Evolutionary conservation across 2,797 vertebrate genomes (phyloP).

Genomic region (Psittacula echo): DNA sequence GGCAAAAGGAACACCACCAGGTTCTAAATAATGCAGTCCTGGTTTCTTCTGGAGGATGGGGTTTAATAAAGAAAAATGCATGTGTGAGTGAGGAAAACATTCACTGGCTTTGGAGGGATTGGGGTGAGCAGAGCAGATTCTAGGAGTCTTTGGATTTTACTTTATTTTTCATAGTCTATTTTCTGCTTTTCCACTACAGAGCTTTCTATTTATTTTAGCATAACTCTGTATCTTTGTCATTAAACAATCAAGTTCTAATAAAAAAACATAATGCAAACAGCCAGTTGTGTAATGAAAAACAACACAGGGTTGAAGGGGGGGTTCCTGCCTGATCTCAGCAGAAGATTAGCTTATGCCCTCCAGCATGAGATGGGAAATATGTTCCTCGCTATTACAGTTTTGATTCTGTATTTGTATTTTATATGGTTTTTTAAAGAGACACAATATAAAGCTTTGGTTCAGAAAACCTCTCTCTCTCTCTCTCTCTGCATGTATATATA

Average conservation of each 20-base stretch:
- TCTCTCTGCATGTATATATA: background rate
- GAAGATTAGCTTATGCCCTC: slow-evolving; percentile 58
- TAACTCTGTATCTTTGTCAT: slow-evolving; percentile 56
- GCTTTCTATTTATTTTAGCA: slow-evolving; percentile 55
- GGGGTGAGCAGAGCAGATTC: background rate
- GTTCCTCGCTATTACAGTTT: slow-evolving; percentile 1
- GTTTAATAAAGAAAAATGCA: slow-evolving; percentile 9
- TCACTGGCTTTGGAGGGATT: background rate
- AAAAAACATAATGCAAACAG: slow-evolving; percentile 55
- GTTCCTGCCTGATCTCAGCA: slow-evolving; percentile 43
- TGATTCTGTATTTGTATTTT: slow-evolving; percentile 22
- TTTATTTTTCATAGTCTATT: slow-evolving; percentile 29
- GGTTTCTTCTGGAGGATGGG: background rate
- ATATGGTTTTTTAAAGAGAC: slow-evolving; percentile 34
- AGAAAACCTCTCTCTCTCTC: background rate
- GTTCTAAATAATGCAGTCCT: background rate
- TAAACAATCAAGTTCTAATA: slow-evolving; percentile 64
- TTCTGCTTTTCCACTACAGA: background rate
- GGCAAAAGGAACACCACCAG: slow-evolving; percentile 19
- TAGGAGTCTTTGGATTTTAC: slow-evolving; percentile 5
- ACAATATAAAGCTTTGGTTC: background rate
- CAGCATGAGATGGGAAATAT: slow-evolving; percentile 32
- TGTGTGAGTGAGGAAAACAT: background rate
- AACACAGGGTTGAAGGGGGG: slow-evolving; percentile 20
- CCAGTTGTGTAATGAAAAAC: slow-evolving; percentile 59